Evolutionary conservation across 2,797 vertebrate species (phyloP).

Genomic region (Phrynocephalus forsythii): DNA sequence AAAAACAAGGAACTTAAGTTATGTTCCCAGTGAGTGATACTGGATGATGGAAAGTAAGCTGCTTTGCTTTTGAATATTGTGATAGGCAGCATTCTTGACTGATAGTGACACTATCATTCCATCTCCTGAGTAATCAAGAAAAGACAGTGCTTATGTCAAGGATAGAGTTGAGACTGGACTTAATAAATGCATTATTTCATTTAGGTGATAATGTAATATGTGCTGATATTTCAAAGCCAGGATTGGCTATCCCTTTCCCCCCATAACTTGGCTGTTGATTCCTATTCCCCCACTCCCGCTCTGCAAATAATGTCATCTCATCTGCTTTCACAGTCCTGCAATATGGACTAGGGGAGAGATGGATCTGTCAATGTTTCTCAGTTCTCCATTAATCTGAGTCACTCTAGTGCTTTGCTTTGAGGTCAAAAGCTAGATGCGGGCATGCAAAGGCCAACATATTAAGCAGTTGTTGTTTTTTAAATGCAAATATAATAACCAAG

Average conservation of each 20-base stretch:
- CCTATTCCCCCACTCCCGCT: neutral
- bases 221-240: neutral
- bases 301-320: too few relatives aligned
- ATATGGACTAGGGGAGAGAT: neutral
- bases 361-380: neutral
- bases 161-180: neutral
- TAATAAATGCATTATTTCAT: neutral
- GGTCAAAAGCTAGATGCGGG: neutral
- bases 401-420: neutral
- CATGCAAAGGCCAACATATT: neutral
- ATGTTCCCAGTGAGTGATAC: neutral
- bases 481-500: neutral
- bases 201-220: neutral
- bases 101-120: neutral
- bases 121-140: neutral
- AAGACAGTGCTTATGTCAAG: neutral
- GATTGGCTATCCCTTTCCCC: neutral
- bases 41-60: neutral
- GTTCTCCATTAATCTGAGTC: neutral
- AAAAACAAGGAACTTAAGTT: neutral
- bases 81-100: neutral
- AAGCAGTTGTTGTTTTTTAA: neutral
- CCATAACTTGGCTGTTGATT: neutral
- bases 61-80: neutral
- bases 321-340: neutral